A percentile compares a stretch with the other conserved stretches of the same genome.
phyloP scores from a whole-genome alignment of 2,113 vertebrate species.

The Centropus bengalensis region DNA sequence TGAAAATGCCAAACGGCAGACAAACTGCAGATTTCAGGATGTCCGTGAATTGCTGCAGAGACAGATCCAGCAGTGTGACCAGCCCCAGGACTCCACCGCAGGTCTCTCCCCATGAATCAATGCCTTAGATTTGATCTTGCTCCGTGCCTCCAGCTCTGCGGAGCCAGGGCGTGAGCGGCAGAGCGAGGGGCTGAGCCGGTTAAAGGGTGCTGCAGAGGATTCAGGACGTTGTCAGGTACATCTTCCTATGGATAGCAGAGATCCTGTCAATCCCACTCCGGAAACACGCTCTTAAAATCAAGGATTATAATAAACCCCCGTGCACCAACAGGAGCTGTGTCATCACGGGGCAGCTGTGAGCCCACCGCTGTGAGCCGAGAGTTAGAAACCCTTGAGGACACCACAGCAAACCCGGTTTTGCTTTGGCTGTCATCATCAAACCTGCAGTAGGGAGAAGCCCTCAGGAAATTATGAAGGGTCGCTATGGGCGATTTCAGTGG shows the following conservation, averaged over 20 bases:
- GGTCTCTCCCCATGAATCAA: not conserved
- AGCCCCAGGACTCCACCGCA: not conserved
- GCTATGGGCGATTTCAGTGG: fast-evolving
- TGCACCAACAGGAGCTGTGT: not conserved
- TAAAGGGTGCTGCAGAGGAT: not conserved
- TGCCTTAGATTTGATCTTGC: not conserved
- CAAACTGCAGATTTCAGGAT: not conserved
- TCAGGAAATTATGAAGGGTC: not conserved
- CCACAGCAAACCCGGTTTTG: fast-evolving
- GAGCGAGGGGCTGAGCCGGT: not conserved
- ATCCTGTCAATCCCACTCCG: not conserved
- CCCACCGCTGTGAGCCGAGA: not conserved
- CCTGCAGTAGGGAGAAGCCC: not conserved
- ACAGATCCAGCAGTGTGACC: not conserved
- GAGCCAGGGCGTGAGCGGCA: not conserved
- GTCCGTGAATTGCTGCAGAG: not conserved
- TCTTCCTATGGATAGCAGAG: not conserved
- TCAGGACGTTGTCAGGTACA: not conserved
- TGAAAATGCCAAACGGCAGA: not conserved
- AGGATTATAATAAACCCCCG: not conserved
- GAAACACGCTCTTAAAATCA: not conserved
- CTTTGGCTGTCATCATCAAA: not conserved
- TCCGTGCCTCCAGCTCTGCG: not conserved
- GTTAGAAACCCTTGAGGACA: not conserved
- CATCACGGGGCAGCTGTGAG: not conserved